These are phyloP conservation scores for Cetonia aurata DNA, from an alignment of 2,888 invertebrate species.

Conservation along the genomic window DNA sequence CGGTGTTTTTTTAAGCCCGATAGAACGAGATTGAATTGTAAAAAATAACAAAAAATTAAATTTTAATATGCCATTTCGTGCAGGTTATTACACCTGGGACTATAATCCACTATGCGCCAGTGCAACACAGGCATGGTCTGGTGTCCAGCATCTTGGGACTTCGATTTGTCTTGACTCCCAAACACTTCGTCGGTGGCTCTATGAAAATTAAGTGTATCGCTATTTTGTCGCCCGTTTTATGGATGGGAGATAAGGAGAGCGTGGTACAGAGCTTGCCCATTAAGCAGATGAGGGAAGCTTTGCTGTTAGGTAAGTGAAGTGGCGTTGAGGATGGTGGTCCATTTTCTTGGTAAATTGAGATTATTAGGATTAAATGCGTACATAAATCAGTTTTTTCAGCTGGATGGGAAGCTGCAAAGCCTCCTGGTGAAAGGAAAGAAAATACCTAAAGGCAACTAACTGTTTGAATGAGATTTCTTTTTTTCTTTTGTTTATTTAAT, in stretches of 20 bases:
- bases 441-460: not conserved
- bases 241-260: constrained; percentile 73
- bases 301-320: constrained; percentile 71
- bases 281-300: constrained; percentile 73
- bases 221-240: constrained; percentile 72
- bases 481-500: too few relatives aligned
- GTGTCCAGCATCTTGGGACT: constrained; percentile 72
- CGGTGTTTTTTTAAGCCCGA: too few relatives aligned
- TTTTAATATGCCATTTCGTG: too few relatives aligned
- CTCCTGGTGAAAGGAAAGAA: not conserved
- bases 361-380: too few relatives aligned
- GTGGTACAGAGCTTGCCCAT: constrained; percentile 71
- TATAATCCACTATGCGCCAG: constrained; percentile 69
- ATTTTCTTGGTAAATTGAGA: too few relatives aligned
- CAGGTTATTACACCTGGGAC: constrained; percentile 69
- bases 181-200: constrained; percentile 72
- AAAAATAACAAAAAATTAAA: too few relatives aligned
- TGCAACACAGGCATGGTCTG: constrained; percentile 71
- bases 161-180: constrained; percentile 69
- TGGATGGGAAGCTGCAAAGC: not conserved
- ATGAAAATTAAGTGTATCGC: constrained; percentile 75
- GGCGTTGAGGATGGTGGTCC: not conserved
- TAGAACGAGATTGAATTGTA: too few relatives aligned
- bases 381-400: too few relatives aligned
- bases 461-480: too few relatives aligned